phyloP scores from a whole-genome alignment of 2,797 vertebrate genomes.

The Sebastes steindachneri region DNA sequence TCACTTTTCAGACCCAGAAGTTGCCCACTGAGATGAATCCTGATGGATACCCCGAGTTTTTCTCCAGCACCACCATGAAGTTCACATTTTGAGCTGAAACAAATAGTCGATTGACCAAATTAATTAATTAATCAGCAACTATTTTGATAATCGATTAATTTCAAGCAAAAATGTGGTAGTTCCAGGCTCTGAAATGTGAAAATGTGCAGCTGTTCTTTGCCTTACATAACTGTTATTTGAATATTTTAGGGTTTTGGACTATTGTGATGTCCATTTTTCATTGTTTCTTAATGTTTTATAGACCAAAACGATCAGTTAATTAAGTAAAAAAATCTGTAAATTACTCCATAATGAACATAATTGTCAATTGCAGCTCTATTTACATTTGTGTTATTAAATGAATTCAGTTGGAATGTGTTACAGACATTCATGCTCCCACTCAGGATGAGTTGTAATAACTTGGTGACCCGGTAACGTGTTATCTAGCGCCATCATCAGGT shows the following conservation, averaged over 20 bases:
- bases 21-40: background rate
- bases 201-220: background rate
- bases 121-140: background rate
- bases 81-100: background rate
- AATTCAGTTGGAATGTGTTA: background rate
- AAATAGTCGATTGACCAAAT: background rate
- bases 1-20: background rate
- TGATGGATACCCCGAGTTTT: background rate
- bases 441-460: background rate
- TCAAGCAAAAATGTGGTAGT: background rate
- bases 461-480: background rate
- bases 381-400: background rate
- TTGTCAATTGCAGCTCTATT: background rate
- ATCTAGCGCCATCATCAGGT: background rate
- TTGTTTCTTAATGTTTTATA: background rate
- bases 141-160: background rate
- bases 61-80: background rate
- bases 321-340: background rate
- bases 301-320: background rate
- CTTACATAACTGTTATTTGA: background rate
- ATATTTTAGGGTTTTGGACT: background rate
- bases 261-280: background rate
- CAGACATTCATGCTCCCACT: background rate
- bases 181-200: background rate
- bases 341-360: background rate